Evolutionary conservation across 2,113 vertebrate species (phyloP).

Genomic region (Condylura cristata): DNA sequence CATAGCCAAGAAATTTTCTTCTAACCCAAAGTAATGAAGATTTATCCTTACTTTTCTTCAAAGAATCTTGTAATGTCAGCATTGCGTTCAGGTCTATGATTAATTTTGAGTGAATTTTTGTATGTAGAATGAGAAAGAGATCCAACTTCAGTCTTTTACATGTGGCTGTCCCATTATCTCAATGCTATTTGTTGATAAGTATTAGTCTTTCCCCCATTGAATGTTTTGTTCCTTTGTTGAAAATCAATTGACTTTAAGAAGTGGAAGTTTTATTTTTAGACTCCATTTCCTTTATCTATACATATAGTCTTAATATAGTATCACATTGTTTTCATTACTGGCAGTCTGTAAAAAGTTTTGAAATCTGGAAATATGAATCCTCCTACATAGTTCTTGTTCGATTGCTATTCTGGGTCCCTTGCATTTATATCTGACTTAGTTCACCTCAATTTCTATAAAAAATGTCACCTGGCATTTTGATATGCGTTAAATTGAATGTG

Average conservation of each 20-base stretch:
- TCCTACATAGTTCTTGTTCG: background rate
- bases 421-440: background rate
- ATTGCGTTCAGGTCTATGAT: background rate
- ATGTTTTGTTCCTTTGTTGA: background rate
- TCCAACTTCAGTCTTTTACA: background rate
- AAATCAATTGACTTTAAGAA: conserved; percentile 27
- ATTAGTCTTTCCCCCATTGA: background rate
- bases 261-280: background rate
- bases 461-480: background rate
- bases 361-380: background rate
- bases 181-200: background rate
- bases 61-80: background rate
- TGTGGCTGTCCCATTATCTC: background rate
- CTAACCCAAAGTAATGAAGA: background rate
- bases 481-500: background rate
- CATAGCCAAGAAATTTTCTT: background rate
- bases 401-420: background rate
- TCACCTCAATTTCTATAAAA: background rate
- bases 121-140: background rate
- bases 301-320: background rate
- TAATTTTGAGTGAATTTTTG: background rate
- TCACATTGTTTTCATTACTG: background rate
- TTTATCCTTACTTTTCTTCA: background rate
- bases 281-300: background rate
- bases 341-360: conserved; percentile 20